These are phyloP conservation scores for Monarcha castaneiventris DNA, from an alignment of 2,113 vertebrate species.

Conservation along the genomic window DNA sequence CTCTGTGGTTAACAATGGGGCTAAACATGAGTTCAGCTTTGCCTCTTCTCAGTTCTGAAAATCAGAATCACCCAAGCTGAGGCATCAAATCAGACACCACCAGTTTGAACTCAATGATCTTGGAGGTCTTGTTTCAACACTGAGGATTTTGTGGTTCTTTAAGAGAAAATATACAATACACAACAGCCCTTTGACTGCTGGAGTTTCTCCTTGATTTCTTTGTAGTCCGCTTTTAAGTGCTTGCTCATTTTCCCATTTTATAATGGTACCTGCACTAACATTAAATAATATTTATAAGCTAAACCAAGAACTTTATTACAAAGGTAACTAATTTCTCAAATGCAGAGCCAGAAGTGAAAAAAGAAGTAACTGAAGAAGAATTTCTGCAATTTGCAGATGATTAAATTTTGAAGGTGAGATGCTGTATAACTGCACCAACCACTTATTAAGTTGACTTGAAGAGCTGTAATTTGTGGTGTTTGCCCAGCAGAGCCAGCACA, in stretches of 20 bases:
- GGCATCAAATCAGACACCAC: not conserved
- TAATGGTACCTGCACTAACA: not conserved
- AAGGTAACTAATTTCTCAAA: not conserved
- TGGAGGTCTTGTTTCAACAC: not conserved
- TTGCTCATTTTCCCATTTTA: not conserved
- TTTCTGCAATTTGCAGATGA: not conserved
- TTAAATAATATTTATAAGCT: not conserved
- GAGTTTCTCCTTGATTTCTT: not conserved
- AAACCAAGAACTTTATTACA: not conserved
- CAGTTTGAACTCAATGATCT: not conserved
- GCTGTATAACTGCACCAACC: not conserved
- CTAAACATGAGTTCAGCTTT: not conserved
- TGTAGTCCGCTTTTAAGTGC: not conserved
- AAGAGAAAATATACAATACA: not conserved
- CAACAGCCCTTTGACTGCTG: not conserved
- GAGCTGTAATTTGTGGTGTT: not conserved
- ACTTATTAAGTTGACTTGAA: not conserved
- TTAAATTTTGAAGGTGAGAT: not conserved
- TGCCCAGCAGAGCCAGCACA: not conserved
- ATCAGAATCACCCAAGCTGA: not conserved
- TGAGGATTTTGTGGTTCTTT: not conserved
- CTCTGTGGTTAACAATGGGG: not conserved
- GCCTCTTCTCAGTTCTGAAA: not conserved
- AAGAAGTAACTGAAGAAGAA: not conserved
- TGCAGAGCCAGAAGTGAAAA: not conserved